A percentile compares a stretch with the other conserved stretches of the same genome.
These are phyloP conservation scores for Orchesella cincta DNA, from an alignment of 1,140 invertebrate genomes.

Conservation along the genomic window DNA sequence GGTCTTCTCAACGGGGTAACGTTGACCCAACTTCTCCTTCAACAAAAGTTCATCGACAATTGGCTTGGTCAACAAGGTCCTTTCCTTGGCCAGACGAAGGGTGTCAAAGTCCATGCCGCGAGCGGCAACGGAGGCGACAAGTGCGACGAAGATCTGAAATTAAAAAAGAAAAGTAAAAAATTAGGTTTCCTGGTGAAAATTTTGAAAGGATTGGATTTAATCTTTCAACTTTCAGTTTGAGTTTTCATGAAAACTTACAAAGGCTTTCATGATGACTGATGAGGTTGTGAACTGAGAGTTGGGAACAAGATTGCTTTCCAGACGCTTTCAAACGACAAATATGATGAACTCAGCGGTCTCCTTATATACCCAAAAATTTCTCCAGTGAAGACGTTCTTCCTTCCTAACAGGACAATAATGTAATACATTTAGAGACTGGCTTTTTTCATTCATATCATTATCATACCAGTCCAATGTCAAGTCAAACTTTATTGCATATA, in stretches of 20 bases:
- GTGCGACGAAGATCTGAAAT: conserved; percentile 10
- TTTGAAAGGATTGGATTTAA: neutral
- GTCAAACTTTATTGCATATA: too few relatives aligned
- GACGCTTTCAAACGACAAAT: conserved; percentile 16
- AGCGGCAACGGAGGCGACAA: conserved; percentile 22
- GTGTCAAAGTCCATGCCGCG: conserved; percentile 24
- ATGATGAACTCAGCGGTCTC: neutral
- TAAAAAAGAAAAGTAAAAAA: neutral
- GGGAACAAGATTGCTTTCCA: conserved; percentile 20
- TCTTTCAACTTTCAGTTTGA: neutral
- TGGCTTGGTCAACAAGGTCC: neutral
- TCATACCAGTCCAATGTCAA: too few relatives aligned
- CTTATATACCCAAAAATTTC: neutral
- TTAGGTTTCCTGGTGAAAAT: neutral
- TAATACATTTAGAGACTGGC: too few relatives aligned
- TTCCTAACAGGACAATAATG: too few relatives aligned
- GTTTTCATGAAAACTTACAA: conserved; percentile 24
- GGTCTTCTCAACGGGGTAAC: neutral
- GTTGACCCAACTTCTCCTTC: conserved; percentile 10
- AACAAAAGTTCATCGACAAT: conserved; percentile 6
- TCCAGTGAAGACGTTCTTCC: conserved; percentile 1
- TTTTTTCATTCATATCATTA: too few relatives aligned
- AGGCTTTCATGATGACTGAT: conserved; percentile 14
- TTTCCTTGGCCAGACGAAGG: conserved; percentile 10
- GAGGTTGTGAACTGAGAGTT: neutral